A percentile compares a stretch with the other conserved stretches of the same genome.
phyloP scores from a whole-genome alignment of 2,797 vertebrate species.

The Enteromius treurensis region DNA sequence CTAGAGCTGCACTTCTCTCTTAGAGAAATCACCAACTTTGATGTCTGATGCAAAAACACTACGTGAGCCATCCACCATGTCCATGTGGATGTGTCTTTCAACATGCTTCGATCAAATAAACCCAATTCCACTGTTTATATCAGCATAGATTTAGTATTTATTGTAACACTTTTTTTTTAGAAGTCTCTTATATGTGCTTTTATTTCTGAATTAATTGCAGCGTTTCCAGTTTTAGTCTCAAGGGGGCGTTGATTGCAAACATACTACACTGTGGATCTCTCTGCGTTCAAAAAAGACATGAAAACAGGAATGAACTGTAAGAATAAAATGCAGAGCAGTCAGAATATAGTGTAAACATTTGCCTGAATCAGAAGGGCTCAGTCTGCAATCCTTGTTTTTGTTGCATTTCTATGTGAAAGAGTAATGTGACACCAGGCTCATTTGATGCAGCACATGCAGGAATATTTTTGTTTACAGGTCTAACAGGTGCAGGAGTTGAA shows the following conservation, averaged over 20 bases:
- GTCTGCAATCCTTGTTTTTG: neutral
- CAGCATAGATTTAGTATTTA: conserved; percentile 1
- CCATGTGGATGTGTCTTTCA: conserved; percentile 21
- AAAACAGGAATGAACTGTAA: neutral
- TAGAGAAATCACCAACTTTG: neutral
- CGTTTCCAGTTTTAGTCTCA: conserved; percentile 7
- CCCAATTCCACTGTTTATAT: neutral
- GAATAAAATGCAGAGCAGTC: neutral
- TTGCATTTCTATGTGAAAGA: neutral
- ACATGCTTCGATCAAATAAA: conserved; percentile 35
- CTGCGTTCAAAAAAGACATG: neutral
- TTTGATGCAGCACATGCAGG: neutral
- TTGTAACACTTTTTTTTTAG: neutral
- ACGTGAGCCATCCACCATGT: neutral
- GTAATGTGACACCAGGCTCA: conserved; percentile 3
- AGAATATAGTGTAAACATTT: neutral
- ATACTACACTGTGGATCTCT: neutral
- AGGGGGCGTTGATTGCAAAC: conserved; percentile 11
- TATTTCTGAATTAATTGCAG: neutral
- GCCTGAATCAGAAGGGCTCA: neutral
- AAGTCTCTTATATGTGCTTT: neutral
- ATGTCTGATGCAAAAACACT: conserved; percentile 10
- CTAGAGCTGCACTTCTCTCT: neutral
- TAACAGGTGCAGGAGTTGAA: conserved; percentile 56
- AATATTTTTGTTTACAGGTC: conserved; percentile 17